Evolutionary conservation across 2,113 vertebrate species (phyloP).

Genomic region (Eulemur rufifrons): DNA sequence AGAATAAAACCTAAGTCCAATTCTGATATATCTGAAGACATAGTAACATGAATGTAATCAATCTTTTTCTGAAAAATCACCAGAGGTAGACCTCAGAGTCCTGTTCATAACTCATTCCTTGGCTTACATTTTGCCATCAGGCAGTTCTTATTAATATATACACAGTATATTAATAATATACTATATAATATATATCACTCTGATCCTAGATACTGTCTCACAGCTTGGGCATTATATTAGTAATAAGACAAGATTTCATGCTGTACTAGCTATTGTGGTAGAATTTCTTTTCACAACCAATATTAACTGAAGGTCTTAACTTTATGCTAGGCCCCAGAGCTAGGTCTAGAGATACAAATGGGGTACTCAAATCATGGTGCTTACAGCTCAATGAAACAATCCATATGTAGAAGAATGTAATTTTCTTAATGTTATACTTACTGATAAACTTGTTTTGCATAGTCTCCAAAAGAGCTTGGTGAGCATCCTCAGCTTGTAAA

Average conservation of each 20-base stretch:
- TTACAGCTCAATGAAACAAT: not conserved
- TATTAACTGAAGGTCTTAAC: not conserved
- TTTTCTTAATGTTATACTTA: slow-evolving; percentile 83
- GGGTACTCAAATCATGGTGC: not conserved
- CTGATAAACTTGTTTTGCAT: slow-evolving; percentile 99
- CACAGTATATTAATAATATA: not conserved
- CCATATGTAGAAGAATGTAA: not conserved
- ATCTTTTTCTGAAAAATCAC: not conserved
- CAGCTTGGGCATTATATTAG: not conserved
- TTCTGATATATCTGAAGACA: not conserved
- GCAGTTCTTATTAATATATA: not conserved
- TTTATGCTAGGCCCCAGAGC: not conserved
- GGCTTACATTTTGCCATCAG: not conserved
- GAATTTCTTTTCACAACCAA: not conserved
- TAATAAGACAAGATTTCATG: not conserved
- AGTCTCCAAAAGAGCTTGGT: slow-evolving; percentile 97
- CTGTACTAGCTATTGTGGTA: not conserved
- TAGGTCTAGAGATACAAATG: not conserved
- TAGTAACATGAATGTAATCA: not conserved
- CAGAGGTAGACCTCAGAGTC: not conserved
- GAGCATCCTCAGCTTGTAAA: slow-evolving; percentile 97
- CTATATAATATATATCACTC: not conserved
- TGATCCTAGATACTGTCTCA: not conserved
- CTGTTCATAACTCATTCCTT: not conserved
- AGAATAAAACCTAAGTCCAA: not conserved